Base-by-base conservation (phyloP, 2,888 invertebrate genomes). In the Caenorhabditis sulstoni region DNA sequence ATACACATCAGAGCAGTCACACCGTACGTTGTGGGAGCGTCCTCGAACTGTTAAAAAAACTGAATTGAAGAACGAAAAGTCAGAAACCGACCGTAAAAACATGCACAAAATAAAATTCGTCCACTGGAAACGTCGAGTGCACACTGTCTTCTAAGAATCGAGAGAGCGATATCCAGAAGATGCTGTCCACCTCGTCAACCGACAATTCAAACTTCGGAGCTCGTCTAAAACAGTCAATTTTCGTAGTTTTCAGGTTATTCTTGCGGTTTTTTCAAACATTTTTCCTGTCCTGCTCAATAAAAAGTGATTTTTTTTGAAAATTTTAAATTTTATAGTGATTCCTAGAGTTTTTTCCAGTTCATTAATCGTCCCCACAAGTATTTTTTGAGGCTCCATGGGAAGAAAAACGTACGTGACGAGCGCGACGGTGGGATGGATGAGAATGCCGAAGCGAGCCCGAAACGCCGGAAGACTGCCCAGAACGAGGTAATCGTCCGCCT, bases 351-450 rank as follows among this genome's bases (percentile, higher is more conserved):
- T n/a, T n/a, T n/a, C n/a, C n/a, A n/a, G n/a, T n/a, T n/a, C n/a
- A n/a, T n/a, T n/a, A n/a, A n/a, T n/a, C n/a, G n/a, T n/a, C n/a
- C n/a, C n/a, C n/a, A n/a, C n/a, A n/a, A n/a, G n/a, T n/a, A n/a
- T n/a, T n/a, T n/a, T n/a, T n/a, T n/a, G n/a, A n/a, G n/a, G n/a
- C n/a, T n/a, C n/a, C n/a, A n/a, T n/a, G n/a, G n/a, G n/a, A n/a
- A n/a, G n/a, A n/a, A n/a, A n/a, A n/a, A 64, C 41, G 12, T 20
- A 67, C 73, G 57, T 81, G 45, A 75, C 57, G 16, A 84, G 52
- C 2, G 84, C 84, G 12, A 84, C 68, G 2, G 82, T 78, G 5
- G 84, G 84, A 68, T 84, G 82, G 22, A 84, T 79, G 29, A 82
- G 70, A 12, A 84, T 73, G 0, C 81, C 82, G 47, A 82, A 84